Evolutionary conservation across 1,140 invertebrate species (phyloP), one percentile per base, ranked within the genome.

Genomic region (Matsumurasca onukii): DNA sequence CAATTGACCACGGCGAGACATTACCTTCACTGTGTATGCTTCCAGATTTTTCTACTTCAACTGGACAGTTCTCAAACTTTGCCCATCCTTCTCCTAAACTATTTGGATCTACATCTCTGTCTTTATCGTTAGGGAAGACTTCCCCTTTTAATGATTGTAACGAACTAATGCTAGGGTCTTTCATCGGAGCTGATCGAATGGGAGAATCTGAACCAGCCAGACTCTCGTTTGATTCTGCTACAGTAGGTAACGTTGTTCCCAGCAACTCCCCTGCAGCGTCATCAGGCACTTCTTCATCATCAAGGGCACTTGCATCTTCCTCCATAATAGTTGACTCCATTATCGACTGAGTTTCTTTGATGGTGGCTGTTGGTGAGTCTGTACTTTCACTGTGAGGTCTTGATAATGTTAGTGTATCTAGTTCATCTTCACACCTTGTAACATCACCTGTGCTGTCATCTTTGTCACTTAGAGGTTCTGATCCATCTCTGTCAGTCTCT

Each of bases 1-100:
- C 90, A 0, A 89, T 89, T 1, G 90, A 92, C 86, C 89, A 91
- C 0, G 88, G 88, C 1, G 88, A 90, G 3, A 85, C 83, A 52
- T 81, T 85, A 49, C 85, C 84, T 74, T 82, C 78, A 81, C 77
- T 77, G 77, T 73, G 76, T 78, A 67, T 70, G 79, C 70, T 78
- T 80, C 71, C 70, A 79, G 62, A 67, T 78, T 69, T 75, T 80
- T 77, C 76, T 80, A 69, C 80, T 76, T 9, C 75, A 74, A 52
- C 78, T 5, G 77, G 68, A 25, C 74, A 75, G 0, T 77, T 75
- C 52, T 83, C 82, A 73, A 84, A 84, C 55, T 83, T 83, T 0
- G 81, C 81, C 82, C 82, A 84, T 1, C 67, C 67, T 29, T 68
- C 67, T 29, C 31, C 48, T 25, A 68, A 45, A 49, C 48, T 68